Evolutionary conservation across 2,113 vertebrate genomes (phyloP).

Genomic region (Aramus guarauna): DNA sequence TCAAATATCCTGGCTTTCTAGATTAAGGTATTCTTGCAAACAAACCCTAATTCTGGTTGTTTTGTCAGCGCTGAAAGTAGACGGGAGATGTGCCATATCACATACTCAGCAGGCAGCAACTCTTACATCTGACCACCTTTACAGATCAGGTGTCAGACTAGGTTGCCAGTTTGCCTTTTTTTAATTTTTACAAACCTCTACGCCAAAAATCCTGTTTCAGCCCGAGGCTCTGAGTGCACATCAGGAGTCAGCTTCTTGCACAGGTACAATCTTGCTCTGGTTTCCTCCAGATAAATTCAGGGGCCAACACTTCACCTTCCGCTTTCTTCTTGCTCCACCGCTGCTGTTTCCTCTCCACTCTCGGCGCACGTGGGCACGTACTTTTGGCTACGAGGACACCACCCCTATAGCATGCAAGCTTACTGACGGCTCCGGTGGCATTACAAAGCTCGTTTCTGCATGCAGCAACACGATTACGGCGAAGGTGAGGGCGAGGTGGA

Average conservation of each 20-base stretch:
- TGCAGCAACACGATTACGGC: background rate
- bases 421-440: background rate
- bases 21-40: background rate
- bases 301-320: background rate
- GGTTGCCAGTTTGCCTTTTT: background rate
- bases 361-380: rapidly evolving
- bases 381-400: background rate
- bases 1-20: background rate
- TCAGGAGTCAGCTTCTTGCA: background rate
- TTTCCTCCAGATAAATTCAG: background rate
- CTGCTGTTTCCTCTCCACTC: background rate
- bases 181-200: background rate
- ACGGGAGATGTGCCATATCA: background rate
- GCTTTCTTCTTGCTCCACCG: background rate
- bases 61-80: background rate
- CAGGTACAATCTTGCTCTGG: background rate
- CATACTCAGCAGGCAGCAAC: background rate
- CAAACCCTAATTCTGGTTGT: background rate
- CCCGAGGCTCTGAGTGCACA: background rate
- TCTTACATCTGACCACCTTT: background rate
- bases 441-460: background rate
- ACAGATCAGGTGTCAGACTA: background rate
- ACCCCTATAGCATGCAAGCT: background rate
- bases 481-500: constrained; percentile 25
- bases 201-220: background rate